Base-by-base conservation (phyloP, 2,888 invertebrate genomes). In the Andrena bucephala region DNA sequence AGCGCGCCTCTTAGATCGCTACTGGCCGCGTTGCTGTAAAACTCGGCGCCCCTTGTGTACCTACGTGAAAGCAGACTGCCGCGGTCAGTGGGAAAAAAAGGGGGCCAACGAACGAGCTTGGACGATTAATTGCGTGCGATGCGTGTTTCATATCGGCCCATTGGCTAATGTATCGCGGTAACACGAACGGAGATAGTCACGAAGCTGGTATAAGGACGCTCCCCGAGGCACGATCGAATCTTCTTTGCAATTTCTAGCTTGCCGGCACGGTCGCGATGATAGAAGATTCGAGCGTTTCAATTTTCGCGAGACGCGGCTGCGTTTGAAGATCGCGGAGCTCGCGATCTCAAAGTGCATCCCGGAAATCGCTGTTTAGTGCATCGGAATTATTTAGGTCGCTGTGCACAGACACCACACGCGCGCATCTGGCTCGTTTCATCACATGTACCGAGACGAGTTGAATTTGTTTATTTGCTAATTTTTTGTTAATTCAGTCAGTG, bases 171-270 rank as follows among this genome's bases (percentile, higher is more conserved):
- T 67, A 74, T 79, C 62, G 78, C 65, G 59, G 67, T 59, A 60
- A 60, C 48, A 68, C n/a, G 63, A 27, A 63, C 59, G 60, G 42
- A 69, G 81, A 77, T 76, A 79, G 71, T 77, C 77, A 71, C 72
- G 70, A 73, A 79, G 63, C 76, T 27, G 60, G 27, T 70, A 59
- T 82, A 84, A 85, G 74, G 79, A 80, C 69, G 68, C 62, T 82
- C 84, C 84, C 81, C 24, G 8, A 75, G 70, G 85, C 70, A 66
- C 76, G 73, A 81, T 85, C 72, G 59, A 82, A 75, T 84, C 74
- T 65, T 60, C 67, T 67, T 80, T 48, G 54, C 59, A 63, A 66
- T 77, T 63, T 74, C 57, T 67, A 52, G 62, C 60, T 70, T 62
- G 63, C 57, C 33, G 60, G n/a, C 42, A 27, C 31, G 13, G 60